A percentile compares a stretch with the other conserved stretches of the same genome.
Conservation (phyloP, 2,888 invertebrate species). For the Tipula lateralis region DNA sequence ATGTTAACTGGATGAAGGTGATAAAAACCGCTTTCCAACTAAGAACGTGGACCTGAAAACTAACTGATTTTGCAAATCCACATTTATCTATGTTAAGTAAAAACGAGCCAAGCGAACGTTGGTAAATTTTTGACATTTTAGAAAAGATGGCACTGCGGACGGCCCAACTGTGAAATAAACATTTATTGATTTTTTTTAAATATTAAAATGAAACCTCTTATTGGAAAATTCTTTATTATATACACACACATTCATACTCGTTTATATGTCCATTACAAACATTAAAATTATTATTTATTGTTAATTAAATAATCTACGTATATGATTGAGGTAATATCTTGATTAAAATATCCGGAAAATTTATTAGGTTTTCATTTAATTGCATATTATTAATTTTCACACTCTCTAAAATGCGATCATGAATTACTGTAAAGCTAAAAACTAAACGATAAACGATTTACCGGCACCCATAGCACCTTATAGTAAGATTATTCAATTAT, state of each 20-base stretch:
- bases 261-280: no score
- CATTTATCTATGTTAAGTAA: no score
- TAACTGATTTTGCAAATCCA: no score
- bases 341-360: neutral
- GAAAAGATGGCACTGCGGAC: no score
- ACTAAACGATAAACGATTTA: neutral
- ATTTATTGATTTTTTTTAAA: no score
- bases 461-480: neutral
- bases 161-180: no score
- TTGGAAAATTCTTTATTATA: neutral
- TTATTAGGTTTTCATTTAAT: neutral
- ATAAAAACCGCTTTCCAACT: no score
- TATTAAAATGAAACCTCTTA: neutral
- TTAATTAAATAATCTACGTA: neutral
- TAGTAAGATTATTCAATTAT: neutral
- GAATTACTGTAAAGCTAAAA: neutral
- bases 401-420: constrained; percentile 7
- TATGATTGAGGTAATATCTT: neutral
- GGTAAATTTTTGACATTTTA: no score
- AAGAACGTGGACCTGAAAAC: no score
- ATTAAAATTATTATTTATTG: neutral
- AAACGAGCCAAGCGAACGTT: no score
- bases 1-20: no score
- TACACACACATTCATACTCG: neutral
- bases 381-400: constrained; percentile 1